Conservation (phyloP, 2,113 vertebrate genomes). For the Sigmodon hispidus region DNA sequence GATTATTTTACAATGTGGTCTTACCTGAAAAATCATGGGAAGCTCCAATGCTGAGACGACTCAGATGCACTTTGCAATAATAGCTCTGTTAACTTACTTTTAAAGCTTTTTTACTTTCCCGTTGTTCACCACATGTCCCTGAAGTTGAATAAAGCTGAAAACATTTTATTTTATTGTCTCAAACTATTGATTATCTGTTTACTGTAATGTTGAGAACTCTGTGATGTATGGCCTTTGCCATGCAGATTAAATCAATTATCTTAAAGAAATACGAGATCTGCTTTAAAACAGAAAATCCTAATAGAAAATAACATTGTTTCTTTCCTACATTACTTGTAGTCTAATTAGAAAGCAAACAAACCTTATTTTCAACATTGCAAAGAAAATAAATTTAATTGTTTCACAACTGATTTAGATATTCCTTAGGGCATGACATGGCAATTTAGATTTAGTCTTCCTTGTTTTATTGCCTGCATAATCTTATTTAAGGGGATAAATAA, state of each 20-base stretch:
- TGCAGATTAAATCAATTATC: slow-evolving; percentile 82
- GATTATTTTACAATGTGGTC: neutral
- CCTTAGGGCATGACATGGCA: slow-evolving; percentile 61
- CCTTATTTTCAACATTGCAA: slow-evolving; percentile 76
- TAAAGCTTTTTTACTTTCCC: slow-evolving; percentile 81
- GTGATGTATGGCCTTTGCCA: slow-evolving; percentile 77
- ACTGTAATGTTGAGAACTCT: slow-evolving; percentile 80
- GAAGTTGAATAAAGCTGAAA: slow-evolving; percentile 87
- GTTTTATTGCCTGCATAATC: slow-evolving; percentile 78
- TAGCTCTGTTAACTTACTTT: slow-evolving; percentile 83
- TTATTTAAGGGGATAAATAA: slow-evolving; percentile 82
- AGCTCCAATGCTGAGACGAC: slow-evolving; percentile 49
- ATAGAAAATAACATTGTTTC: slow-evolving; percentile 64
- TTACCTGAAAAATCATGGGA: slow-evolving; percentile 51
- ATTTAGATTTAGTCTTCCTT: slow-evolving; percentile 71
- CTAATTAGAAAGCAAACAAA: slow-evolving; percentile 71
- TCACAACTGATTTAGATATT: slow-evolving; percentile 77
- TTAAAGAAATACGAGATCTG: slow-evolving; percentile 78
- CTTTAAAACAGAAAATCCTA: slow-evolving; percentile 72
- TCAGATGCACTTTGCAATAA: slow-evolving; percentile 77
- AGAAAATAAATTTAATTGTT: slow-evolving; percentile 80
- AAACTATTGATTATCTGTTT: slow-evolving; percentile 87
- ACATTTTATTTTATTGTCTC: slow-evolving; percentile 86
- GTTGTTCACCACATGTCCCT: slow-evolving; percentile 77
- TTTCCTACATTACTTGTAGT: slow-evolving; percentile 64